Base-by-base conservation (phyloP, 2,113 vertebrate species). In the Entosphenus tridentatus region DNA sequence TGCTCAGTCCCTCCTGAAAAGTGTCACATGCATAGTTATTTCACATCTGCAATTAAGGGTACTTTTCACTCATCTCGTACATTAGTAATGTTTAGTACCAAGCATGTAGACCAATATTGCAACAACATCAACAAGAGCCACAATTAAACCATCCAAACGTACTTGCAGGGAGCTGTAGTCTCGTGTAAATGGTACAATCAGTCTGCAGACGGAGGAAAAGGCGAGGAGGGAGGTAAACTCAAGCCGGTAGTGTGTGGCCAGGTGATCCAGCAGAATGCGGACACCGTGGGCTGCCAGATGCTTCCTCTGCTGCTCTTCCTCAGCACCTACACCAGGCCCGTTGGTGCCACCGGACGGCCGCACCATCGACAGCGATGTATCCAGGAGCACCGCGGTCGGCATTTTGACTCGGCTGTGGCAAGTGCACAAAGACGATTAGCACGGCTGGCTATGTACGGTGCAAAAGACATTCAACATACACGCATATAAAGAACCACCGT, bases 141-240 rank as follows among this genome's bases (percentile, higher is more conserved):
- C 5, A 39, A 39, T 39, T 39, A 39, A 39, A 39, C 5, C 39
- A 39, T 39, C 39, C 39, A 39, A 3, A 54, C 57, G 54, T 80
- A 95, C 93, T 88, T 98, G 93, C 8, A 97, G 76, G 0, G 88
- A 86, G 76, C 96, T 98, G 79, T 96, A 98, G 74, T 98, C 93
- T 73, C 93, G 85, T 1, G 92, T 98, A 70, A 98, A 98, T 11
- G 92, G 93, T 70, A 97, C 92, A 83, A 95, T 79, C 10, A 93
- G 78, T 72, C 96, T 90, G 87, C 88, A 97, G 14, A 96, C 85
- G 0, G 92, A 98, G 0, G 93, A 98, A 56, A 98, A 98, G 11
- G 91, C 87, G 72, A 96, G 84, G 9, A 98, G 72, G 9, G 91
- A 79, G 0, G 93, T 97, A 73, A 98, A 98, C 76, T 97, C 93